phyloP scores from a whole-genome alignment of 1,140 invertebrate species.

The Melanaphis sacchari region DNA sequence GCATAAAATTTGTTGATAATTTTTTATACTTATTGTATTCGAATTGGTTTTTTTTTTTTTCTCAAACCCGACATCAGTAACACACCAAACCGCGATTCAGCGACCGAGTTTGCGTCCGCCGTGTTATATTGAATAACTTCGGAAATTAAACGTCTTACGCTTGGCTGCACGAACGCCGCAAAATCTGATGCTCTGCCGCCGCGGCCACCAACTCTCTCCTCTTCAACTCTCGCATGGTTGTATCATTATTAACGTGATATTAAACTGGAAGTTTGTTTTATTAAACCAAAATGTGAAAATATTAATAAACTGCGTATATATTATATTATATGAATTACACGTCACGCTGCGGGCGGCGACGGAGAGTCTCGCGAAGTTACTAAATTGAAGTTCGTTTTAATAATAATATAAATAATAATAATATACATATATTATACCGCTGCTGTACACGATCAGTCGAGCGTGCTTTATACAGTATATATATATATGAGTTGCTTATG shows the following conservation, averaged over 20 bases:
- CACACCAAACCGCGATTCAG: not conserved
- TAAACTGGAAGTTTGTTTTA: conserved; percentile 28
- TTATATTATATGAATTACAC: conserved; percentile 9
- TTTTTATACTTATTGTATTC: not conserved
- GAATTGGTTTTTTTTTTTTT: not conserved
- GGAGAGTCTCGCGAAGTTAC: not conserved
- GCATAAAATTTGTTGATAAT: not conserved
- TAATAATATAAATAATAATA: conserved; percentile 9
- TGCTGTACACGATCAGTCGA: not conserved
- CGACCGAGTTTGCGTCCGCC: not conserved
- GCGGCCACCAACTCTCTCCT: not conserved
- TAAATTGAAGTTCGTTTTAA: conserved; percentile 8
- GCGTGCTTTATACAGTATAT: not conserved
- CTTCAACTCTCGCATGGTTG: not conserved
- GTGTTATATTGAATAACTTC: conserved; percentile 15
- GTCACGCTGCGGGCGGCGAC: not conserved
- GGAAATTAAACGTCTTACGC: not conserved
- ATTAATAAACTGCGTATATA: not conserved
- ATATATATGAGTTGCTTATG: not conserved
- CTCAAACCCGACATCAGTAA: not conserved
- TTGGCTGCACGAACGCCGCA: not conserved
- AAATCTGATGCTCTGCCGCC: not conserved
- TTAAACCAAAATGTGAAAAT: conserved; percentile 24
- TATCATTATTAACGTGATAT: not conserved
- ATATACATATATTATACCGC: not conserved